A percentile compares a stretch with the other conserved stretches of the same genome.
phyloP scores from a whole-genome alignment of 35 echinoderm and acorn worm genomes.

The Apostichopus japonicus region DNA sequence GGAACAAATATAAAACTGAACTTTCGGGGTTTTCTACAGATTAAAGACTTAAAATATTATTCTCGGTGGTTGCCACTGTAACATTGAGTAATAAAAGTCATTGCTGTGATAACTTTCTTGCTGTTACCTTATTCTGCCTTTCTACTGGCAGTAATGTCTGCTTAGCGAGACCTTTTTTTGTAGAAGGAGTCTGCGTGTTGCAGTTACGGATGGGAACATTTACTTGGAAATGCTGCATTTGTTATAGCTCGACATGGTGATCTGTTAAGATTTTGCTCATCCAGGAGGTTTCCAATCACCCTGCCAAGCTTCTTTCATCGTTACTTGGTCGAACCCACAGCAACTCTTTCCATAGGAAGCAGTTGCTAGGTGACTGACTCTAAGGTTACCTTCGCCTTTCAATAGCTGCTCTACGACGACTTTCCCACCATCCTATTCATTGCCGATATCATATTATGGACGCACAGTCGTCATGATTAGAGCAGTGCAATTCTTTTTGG shows the following conservation, averaged over 20 bases:
- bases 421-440: slow-evolving; percentile 41
- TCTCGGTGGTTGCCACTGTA: slow-evolving; percentile 41
- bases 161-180: background rate
- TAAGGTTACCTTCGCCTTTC: background rate
- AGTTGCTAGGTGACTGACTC: slow-evolving; percentile 27
- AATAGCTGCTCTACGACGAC: background rate
- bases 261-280: slow-evolving; percentile 33
- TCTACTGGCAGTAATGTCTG: background rate
- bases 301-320: background rate
- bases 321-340: slow-evolving; percentile 17
- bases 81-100: slow-evolving; percentile 29
- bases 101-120: background rate
- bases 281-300: background rate
- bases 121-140: background rate
- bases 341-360: slow-evolving; percentile 47
- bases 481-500: background rate
- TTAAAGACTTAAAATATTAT: background rate
- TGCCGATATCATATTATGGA: background rate
- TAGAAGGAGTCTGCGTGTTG: background rate
- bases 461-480: slow-evolving; percentile 15
- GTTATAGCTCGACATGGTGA: background rate
- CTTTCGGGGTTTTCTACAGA: background rate
- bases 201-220: slow-evolving; percentile 21
- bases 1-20: background rate
- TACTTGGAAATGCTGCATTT: background rate